A percentile compares a stretch with the other conserved stretches of the same genome.
Evolutionary conservation across 53 echinoderm and acorn worm species (phyloP).

Genomic region (Hippasteria phrygiana): DNA sequence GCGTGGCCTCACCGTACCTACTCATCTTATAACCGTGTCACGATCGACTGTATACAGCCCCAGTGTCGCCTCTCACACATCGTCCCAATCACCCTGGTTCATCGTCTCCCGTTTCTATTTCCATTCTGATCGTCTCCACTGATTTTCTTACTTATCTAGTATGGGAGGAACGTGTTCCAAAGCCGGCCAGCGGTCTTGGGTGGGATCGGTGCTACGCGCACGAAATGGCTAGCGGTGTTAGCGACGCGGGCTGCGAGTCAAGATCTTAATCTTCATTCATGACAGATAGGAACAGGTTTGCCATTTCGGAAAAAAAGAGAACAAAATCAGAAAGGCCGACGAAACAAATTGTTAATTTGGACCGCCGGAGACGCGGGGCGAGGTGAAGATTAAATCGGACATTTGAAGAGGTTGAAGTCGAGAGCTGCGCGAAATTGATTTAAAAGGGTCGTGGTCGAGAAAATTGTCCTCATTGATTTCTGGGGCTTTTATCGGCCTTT

Average conservation of each 20-base stretch:
- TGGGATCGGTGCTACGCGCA: background rate
- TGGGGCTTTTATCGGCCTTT: background rate
- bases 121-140: conserved; percentile 13
- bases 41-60: conserved; percentile 20
- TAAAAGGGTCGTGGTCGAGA: background rate
- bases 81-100: conserved; percentile 12
- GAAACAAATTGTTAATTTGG: conserved; percentile 5
- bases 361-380: background rate
- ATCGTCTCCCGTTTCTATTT: background rate
- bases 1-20: background rate
- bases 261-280: conserved; percentile 22
- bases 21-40: conserved; percentile 17
- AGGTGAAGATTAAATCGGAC: background rate
- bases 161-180: conserved; percentile 8
- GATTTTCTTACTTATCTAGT: background rate
- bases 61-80: conserved; percentile 35
- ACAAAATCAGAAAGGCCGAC: background rate
- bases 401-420: background rate
- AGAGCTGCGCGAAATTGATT: background rate
- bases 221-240: background rate
- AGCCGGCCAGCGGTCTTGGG: background rate
- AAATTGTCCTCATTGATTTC: background rate
- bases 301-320: background rate
- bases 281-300: conserved; percentile 8
- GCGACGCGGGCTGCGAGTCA: background rate